Evolutionary conservation across 2,113 vertebrate species (phyloP).

Genomic region (Varanus salvator): DNA sequence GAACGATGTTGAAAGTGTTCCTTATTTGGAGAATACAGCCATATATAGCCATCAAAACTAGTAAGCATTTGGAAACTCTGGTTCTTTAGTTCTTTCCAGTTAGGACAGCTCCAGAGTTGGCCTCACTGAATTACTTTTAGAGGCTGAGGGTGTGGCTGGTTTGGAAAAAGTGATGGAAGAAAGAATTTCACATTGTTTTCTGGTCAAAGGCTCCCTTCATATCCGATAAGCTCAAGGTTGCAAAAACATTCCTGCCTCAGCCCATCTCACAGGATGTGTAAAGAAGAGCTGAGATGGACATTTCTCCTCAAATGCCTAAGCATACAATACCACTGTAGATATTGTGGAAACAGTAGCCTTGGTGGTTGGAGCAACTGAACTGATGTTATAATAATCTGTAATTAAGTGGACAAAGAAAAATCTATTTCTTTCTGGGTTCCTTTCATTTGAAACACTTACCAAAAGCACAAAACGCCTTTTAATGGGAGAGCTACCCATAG

Average conservation of each 20-base stretch:
- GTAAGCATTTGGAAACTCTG: too few relatives aligned
- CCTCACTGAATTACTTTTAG: too few relatives aligned
- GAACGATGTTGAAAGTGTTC: too few relatives aligned
- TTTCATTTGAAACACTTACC: too few relatives aligned
- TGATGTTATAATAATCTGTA: background rate
- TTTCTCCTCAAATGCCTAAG: background rate
- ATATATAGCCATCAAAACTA: too few relatives aligned
- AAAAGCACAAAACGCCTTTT: background rate
- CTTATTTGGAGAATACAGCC: too few relatives aligned
- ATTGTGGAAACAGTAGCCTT: background rate
- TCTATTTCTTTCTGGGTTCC: constrained; percentile 11
- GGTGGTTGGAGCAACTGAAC: background rate
- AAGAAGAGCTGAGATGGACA: background rate
- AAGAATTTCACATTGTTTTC: background rate
- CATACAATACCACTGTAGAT: background rate
- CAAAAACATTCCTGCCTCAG: background rate
- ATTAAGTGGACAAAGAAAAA: background rate
- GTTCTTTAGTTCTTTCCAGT: too few relatives aligned
- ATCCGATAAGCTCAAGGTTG: background rate
- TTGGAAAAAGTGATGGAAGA: too few relatives aligned
- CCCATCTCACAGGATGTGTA: background rate
- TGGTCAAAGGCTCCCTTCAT: background rate
- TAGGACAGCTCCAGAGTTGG: too few relatives aligned
- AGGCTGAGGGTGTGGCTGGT: too few relatives aligned
- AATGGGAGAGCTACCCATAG: background rate